Evolutionary conservation across 2,797 vertebrate species (phyloP), one percentile per base, ranked within the genome.

Genomic region (Acrocephalus scirpaceus): DNA sequence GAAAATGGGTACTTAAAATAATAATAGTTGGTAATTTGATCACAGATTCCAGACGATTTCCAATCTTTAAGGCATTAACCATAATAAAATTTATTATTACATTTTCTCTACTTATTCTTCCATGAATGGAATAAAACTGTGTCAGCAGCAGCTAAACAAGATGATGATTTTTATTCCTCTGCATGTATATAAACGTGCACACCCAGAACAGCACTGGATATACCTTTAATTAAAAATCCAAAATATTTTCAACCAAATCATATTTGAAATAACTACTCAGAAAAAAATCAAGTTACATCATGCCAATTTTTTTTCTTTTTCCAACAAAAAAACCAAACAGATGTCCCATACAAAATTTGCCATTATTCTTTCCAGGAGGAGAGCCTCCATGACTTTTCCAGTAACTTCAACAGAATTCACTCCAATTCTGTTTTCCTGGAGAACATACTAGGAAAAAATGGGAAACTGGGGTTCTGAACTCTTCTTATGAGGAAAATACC

Each of bases 281-380:
- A 34, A 65, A 79, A 53, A 74, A 77, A 50, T 5, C 10, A 61
- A 36, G 45, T 65, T 56, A 85, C 7, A 32, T 75, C 21, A 86
- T 38, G 72, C 38, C 26, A 11, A 9, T 53, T 57, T 42, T 62
- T 30, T 38, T 17, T 61, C 30, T 60, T 51, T 51, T 58, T 7
- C 17, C n/a, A n/a, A n/a, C n/a, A n/a, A 69, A 93, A 92, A 53
- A 86, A 29, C 17, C 58, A 54, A 84, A 84, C 70, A 90, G 70
- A 82, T 90, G 84, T 85, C 86, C 42, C 88, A 92, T n/a, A 27
- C 61, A 36, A 96, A 96, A 90, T 90, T n/a, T 95, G 34, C 71
- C 71, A 93, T 94, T 96, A 83, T 26, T 94, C 86, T 82, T 95
- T 97, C 94, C 96, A 95, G 67, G 10, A 92, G 76, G 45, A 96